Evolutionary conservation across 2,888 invertebrate species (phyloP), one percentile per base, ranked within the genome.

Genomic region (Lomographa bimaculata): DNA sequence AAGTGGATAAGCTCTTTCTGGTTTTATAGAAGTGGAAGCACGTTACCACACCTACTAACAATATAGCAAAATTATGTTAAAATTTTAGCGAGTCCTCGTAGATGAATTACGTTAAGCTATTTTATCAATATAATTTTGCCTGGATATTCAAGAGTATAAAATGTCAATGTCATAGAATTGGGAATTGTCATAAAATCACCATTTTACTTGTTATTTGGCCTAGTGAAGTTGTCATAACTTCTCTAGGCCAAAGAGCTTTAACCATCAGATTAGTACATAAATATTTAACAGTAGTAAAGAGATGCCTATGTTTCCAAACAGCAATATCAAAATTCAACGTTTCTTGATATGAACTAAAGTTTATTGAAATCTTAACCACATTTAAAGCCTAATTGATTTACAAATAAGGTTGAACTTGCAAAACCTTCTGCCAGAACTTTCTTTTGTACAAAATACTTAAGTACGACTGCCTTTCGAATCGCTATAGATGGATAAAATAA

Each of bases 1-100:
- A 72, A 74, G 59, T 72, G 60, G 75, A 57, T 71, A 73, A 62
- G 73, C 71, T 75, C 70, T 69, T 58, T 50, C 66, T 42, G 62
- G 56, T 70, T 73, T 72, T 65, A 65, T 62, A 57, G 45, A 50
- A 54, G 48, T 61, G 58, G 61, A 55, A 54, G 52, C 70, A 60
- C 56, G 68, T 75, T 75, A 52, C 72, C 68, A 58, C 74, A 71
- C 71, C 71, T 69, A 39, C 71, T 70, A 39, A 49, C 25, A 41
- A 50, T 54, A 52, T 58, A 44, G 51, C 41, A 61, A 57, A 60
- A n/a, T n/a, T 55, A 46, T 51, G 51, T 60, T 44, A 54, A 60
- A 57, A n/a, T 40, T 42, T 36, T 32, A 49, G 12, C 25, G 27
- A 49, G 44, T 51, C 47, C 34, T 55, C 29, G 30, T 34, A 21